Evolutionary conservation across 2,797 vertebrate genomes (phyloP).

Genomic region (Crypturellus tataupa): DNA sequence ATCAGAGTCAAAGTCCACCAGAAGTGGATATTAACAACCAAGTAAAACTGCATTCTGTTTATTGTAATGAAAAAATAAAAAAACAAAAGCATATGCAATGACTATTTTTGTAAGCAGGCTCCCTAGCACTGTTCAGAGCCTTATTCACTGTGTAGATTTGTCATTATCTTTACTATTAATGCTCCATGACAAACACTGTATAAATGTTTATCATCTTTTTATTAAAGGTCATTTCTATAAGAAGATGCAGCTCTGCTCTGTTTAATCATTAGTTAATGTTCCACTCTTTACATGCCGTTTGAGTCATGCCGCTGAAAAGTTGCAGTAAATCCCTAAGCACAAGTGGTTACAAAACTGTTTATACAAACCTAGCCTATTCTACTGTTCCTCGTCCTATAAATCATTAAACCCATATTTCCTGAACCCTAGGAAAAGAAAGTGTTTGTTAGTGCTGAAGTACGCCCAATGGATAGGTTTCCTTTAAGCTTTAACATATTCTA

Average conservation of each 20-base stretch:
- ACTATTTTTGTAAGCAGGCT: background rate
- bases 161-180: background rate
- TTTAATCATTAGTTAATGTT: background rate
- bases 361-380: background rate
- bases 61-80: background rate
- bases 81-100: background rate
- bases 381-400: background rate
- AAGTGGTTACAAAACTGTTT: background rate
- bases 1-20: background rate
- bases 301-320: slow-evolving; percentile 21
- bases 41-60: background rate
- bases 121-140: background rate
- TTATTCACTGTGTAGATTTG: background rate
- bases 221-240: background rate
- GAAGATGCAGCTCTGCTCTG: background rate
- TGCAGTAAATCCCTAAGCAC: slow-evolving; percentile 20
- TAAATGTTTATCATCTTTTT: background rate
- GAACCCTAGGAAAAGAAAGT: background rate
- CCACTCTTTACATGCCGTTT: background rate
- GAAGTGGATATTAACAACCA: background rate
- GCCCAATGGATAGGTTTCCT: background rate
- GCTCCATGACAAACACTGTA: background rate
- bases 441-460: background rate
- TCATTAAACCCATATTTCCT: background rate
- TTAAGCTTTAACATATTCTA: slow-evolving; percentile 28